A percentile compares a stretch with the other conserved stretches of the same genome.
These are phyloP conservation scores for Porites rus DNA, from an alignment of 92 coral and sea anemone genomes.

Conservation along the genomic window DNA sequence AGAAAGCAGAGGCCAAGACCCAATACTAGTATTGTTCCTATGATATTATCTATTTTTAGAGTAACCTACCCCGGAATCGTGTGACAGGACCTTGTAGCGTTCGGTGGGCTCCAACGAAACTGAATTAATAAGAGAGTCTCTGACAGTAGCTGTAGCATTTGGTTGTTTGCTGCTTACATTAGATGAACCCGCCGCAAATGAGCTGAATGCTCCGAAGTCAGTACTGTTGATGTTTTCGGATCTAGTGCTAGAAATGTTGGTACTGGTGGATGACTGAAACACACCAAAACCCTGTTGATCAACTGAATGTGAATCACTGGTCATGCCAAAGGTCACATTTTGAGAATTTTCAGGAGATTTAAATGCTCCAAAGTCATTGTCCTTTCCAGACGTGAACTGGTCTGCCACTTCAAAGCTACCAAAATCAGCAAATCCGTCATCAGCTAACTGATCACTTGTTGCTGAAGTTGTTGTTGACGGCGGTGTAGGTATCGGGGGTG, in stretches of 20 bases:
- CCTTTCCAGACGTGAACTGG: not conserved
- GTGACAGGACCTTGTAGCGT: constrained; percentile 85
- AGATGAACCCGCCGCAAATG: constrained; percentile 37
- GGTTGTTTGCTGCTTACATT: constrained; percentile 38
- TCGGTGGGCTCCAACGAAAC: constrained; percentile 92
- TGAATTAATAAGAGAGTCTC: constrained; percentile 69
- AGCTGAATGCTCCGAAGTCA: constrained; percentile 52
- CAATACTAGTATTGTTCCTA: no score
- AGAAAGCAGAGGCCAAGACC: no score
- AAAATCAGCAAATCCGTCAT: constrained; percentile 82
- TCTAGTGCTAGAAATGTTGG: not conserved
- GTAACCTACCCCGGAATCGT: constrained; percentile 83
- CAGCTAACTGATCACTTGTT: constrained; percentile 1
- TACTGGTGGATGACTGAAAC: constrained; percentile 24
- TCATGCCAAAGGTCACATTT: constrained; percentile 16
- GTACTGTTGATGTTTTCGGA: constrained; percentile 15
- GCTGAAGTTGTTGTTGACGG: not conserved
- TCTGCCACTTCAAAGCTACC: constrained; percentile 63
- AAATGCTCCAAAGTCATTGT: constrained; percentile 33
- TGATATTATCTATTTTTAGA: not conserved
- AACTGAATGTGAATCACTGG: not conserved
- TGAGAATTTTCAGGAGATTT: constrained; percentile 21
- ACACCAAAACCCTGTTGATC: constrained; percentile 32
- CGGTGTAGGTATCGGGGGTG: not conserved
- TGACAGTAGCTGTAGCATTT: constrained; percentile 16